These are phyloP conservation scores for Nomada flava DNA, from an alignment of 2,888 invertebrate species.

Conservation along the genomic window DNA sequence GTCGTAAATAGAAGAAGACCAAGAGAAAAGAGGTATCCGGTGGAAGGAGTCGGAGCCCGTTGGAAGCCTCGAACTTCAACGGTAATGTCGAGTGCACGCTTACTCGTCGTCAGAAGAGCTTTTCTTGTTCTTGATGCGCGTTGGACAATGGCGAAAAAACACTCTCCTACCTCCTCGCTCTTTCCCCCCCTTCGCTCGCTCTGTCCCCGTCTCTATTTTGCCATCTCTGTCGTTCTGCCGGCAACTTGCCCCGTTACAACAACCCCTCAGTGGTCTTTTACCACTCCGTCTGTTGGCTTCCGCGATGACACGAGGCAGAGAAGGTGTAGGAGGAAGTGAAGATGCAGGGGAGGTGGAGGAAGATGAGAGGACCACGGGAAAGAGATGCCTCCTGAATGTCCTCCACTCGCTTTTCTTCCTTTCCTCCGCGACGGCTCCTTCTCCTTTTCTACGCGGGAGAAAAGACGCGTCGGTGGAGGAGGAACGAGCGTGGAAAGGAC, in stretches of 20 bases:
- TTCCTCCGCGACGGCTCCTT: slow-evolving; percentile 53
- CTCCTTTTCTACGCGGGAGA: slow-evolving; percentile 59
- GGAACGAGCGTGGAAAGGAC: slow-evolving; percentile 60
- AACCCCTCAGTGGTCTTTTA: slow-evolving; percentile 60
- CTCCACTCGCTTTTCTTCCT: slow-evolving; percentile 65
- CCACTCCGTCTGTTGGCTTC: slow-evolving; percentile 59
- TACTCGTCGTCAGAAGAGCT: slow-evolving; percentile 76
- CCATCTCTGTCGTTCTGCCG: slow-evolving; percentile 18
- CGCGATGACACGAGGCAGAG: slow-evolving; percentile 56
- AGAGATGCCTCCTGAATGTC: slow-evolving; percentile 71
- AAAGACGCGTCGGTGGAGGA: slow-evolving; percentile 46
- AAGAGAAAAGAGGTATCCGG: slow-evolving; percentile 70
- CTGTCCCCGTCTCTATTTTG: slow-evolving; percentile 42
- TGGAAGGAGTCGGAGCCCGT: slow-evolving; percentile 62
- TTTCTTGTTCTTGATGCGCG: slow-evolving; percentile 80
- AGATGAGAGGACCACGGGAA: slow-evolving; percentile 47
- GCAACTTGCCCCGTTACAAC: slow-evolving; percentile 56
- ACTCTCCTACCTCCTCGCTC: slow-evolving; percentile 65
- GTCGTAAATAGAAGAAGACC: slow-evolving; percentile 74
- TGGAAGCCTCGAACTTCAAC: slow-evolving; percentile 65
- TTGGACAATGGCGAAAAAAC: slow-evolving; percentile 81
- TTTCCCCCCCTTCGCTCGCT: slow-evolving; percentile 7
- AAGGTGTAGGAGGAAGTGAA: slow-evolving; percentile 12
- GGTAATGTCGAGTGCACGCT: slow-evolving; percentile 71
- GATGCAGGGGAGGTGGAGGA: slow-evolving; percentile 26